Evolutionary conservation across 2,888 invertebrate species (phyloP).

Genomic region (Onchidella celtica): DNA sequence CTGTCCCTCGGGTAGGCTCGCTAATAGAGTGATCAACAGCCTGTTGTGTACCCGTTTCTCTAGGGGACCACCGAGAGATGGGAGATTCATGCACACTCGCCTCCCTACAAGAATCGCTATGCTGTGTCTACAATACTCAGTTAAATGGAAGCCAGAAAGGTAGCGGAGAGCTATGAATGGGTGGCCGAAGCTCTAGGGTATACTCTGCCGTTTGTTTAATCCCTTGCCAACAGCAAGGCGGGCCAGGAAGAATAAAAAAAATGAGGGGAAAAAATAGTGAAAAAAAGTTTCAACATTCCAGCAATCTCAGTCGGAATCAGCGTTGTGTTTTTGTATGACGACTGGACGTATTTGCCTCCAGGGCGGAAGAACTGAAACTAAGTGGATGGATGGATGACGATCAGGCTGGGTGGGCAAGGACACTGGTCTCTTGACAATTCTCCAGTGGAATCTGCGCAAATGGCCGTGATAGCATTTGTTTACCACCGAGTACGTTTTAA

Average conservation of each 20-base stretch:
- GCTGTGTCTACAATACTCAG: constrained; percentile 21
- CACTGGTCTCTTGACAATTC: constrained; percentile 22
- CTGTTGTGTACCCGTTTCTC: constrained; percentile 42
- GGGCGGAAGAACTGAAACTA: neutral
- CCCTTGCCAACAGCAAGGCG: neutral
- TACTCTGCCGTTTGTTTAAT: constrained; percentile 24
- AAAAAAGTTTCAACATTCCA: constrained; percentile 10
- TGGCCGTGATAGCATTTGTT: neutral
- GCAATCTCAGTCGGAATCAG: neutral
- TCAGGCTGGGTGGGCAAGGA: constrained; percentile 8
- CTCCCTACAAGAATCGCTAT: constrained; percentile 19
- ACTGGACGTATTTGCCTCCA: too few relatives aligned
- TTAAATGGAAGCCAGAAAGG: constrained; percentile 30
- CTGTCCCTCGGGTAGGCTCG: constrained; percentile 27
- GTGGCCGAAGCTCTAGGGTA: neutral
- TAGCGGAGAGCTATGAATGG: constrained; percentile 10
- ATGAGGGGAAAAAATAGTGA: too few relatives aligned
- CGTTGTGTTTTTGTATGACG: neutral
- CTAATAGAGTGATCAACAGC: constrained; percentile 55
- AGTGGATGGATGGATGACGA: neutral
- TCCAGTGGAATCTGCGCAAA: neutral
- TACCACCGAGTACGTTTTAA: neutral
- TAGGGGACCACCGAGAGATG: constrained; percentile 27
- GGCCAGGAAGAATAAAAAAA: neutral
- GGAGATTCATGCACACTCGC: constrained; percentile 25